Base-by-base conservation (phyloP, 2,113 vertebrate genomes). In the Trematomus loennbergii region DNA sequence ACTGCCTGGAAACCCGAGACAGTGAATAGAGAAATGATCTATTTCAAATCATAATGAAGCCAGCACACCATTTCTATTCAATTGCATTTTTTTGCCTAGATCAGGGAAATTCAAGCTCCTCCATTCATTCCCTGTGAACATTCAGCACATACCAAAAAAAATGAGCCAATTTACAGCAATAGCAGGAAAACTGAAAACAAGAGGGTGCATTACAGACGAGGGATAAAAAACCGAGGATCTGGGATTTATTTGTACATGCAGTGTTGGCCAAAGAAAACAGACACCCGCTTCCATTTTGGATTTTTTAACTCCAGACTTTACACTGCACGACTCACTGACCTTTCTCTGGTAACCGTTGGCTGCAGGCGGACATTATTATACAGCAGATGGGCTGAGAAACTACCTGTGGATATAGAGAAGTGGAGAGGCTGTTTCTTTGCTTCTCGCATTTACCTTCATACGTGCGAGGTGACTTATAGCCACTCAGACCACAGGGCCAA, bases 401-500 rank as follows among this genome's bases (percentile, higher is more conserved):
- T 10, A 68, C 53, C 80, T 71, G 61, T 33, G 64, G 69, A 65
- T 73, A 55, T 22, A 70, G 60, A 68, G 59, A 60, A 70, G 64
- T 53, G 54, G 77, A 83, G 36, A 70, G 78, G 53, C 75, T 29
- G 36, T 79, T 82, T 67, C 25, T 81, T 67, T 59, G 50, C 80
- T 63, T 75, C 50, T 87, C 54, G 82, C 83, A 81, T 92, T 88
- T 85, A 64, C 87, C 83, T 73, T 61, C 84, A 82, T 84, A 75
- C 74, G 64, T 79, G 36, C 11, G 45, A 81, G 79, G 75, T 82
- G 77, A 70, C 68, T 82, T 65, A 66, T 43, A 46, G 75, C 78
- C 85, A 73, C 88, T 89, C 88, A 79, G 79, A 88, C 81, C 81
- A 60, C 83, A 25, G 78, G 82, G 70, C 58, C 91, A 92, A 93